Evolutionary conservation across 1,140 invertebrate genomes (phyloP), one percentile per base, ranked within the genome.

Genomic region (Mizuhopecten yessoensis): DNA sequence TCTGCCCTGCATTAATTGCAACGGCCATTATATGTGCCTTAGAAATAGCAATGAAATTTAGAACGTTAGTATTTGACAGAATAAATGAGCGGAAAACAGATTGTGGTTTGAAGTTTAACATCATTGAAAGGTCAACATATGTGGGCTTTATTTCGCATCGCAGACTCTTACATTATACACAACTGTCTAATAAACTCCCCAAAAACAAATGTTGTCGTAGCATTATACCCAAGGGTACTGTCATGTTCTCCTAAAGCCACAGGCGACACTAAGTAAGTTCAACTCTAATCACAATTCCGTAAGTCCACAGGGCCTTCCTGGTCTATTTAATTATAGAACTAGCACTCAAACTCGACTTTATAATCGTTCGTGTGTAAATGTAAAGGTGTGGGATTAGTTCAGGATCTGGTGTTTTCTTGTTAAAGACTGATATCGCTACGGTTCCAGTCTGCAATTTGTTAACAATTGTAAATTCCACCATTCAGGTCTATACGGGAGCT

Each of bases 251-350:
- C n/a, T n/a, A 75, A 75, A 75, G 5, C 57, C n/a, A 75, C n/a
- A 75, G n/a, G 11, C 57, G 0, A 57, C 15, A 11, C 9, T 57
- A 57, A 57, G 20, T 57, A n/a, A 29, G 23, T n/a, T 29, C 1
- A 75, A 29, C 5, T 29, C 57, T 75, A 75, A 75, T 75, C n/a
- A 75, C 57, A n/a, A 75, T 75, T 75, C 29, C 15, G 57, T n/a
- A n/a, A 75, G 57, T 75, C 57, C n/a, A 29, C 11, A 29, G 57
- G 57, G 57, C 23, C n/a, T 29, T 2, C 29, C 23, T 29, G 17
- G 57, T 75, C 9, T 75, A 75, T 75, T n/a, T 75, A 75, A 75
- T 75, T 29, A 75, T 75, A 29, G n/a, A n/a, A 75, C 57, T 75
- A 75, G n/a, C 57, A 29, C 23, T 75, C 57, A 75, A 75, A 75